Evolutionary conservation across 2,888 invertebrate species (phyloP).

Genomic region (Odontocerum albicorne): DNA sequence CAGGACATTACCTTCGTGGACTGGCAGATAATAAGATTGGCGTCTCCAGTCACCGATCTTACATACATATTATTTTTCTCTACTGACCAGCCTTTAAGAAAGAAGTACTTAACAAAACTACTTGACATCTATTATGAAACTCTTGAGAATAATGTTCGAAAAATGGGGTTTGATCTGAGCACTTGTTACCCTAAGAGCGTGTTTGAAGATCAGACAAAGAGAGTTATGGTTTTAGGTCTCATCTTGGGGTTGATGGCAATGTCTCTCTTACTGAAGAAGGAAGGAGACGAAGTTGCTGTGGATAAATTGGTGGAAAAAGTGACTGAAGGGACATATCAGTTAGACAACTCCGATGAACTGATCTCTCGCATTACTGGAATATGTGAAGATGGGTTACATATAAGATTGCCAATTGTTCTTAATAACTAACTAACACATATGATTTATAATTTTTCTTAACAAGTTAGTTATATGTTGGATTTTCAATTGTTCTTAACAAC

Average conservation of each 20-base stretch:
- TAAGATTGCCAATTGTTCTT: too few relatives aligned
- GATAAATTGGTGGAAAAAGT: background rate
- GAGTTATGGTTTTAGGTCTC: conserved; percentile 4
- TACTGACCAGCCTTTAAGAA: conserved; percentile 12
- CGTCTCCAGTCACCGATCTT: conserved; percentile 29
- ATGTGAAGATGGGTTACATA: too few relatives aligned
- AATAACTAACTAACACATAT: too few relatives aligned
- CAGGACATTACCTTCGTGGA: conserved; percentile 19
- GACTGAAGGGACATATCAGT: background rate
- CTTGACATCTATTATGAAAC: conserved; percentile 26
- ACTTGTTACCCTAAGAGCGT: conserved; percentile 12
- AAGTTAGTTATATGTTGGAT: too few relatives aligned
- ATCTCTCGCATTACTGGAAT: background rate
- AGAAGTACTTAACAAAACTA: conserved; percentile 3
- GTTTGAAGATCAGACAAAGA: conserved; percentile 8
- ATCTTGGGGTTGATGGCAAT: background rate
- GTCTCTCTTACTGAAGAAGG: background rate
- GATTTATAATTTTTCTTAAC: too few relatives aligned
- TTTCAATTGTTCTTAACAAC: too few relatives aligned
- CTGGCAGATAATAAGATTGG: conserved; percentile 23
- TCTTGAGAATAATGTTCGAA: conserved; percentile 3
- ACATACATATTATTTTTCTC: conserved; percentile 23
- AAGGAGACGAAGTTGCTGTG: background rate
- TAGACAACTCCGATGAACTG: background rate
- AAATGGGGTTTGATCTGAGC: conserved; percentile 14